phyloP scores from a whole-genome alignment of 2,797 vertebrate genomes.

The Acanthurus tractus region DNA sequence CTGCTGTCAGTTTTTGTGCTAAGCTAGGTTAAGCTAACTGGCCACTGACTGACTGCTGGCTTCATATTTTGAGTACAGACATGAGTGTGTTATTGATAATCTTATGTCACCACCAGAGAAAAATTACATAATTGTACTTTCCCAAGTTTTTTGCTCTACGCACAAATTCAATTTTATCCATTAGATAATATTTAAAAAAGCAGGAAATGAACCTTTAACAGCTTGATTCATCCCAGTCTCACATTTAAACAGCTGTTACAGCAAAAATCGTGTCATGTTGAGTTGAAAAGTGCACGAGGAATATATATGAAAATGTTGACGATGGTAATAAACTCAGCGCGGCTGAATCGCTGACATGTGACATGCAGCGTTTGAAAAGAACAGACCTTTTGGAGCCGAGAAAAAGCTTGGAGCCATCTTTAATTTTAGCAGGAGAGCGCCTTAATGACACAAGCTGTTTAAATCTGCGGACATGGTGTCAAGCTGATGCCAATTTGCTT shows the following conservation, averaged over 20 bases:
- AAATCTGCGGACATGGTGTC: conserved; percentile 71
- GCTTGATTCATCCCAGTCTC: conserved; percentile 1
- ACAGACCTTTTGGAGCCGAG: conserved; percentile 52
- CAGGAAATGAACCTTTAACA: not conserved
- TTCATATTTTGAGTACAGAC: not conserved
- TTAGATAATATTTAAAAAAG: not conserved
- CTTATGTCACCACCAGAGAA: not conserved
- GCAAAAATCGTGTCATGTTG: conserved; percentile 2
- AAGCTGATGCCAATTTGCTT: conserved; percentile 76
- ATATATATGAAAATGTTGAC: conserved; percentile 13
- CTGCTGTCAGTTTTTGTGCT: not conserved
- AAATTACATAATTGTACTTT: not conserved
- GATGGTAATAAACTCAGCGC: conserved; percentile 11
- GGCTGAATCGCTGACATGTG: conserved; percentile 40
- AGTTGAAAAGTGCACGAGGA: not conserved
- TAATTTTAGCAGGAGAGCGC: conserved; percentile 69
- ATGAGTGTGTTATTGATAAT: not conserved
- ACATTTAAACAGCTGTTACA: conserved; percentile 13
- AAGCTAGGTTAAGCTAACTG: conserved; percentile 11
- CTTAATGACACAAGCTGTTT: conserved; percentile 75
- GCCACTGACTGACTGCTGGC: not conserved
- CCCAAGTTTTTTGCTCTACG: not conserved
- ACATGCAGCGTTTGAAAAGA: conserved; percentile 48
- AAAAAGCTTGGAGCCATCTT: conserved; percentile 64
- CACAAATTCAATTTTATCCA: not conserved